Conservation (phyloP, 2,797 vertebrate species). For the Monodelphis domestica region DNA sequence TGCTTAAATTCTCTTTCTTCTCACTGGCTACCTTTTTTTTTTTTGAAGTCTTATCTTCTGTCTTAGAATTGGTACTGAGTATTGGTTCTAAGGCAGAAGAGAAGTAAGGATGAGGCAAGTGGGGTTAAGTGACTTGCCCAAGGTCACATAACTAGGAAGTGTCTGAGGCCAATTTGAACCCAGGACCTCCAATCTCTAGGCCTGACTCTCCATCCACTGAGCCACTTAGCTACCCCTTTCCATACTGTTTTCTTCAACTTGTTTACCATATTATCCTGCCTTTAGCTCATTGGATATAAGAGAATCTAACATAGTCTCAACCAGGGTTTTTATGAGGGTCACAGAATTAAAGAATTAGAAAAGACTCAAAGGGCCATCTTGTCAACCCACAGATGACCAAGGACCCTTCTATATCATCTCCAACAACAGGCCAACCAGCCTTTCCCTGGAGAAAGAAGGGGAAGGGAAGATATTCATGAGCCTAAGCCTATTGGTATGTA, state of each 20-base stretch:
- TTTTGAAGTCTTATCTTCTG: too few relatives aligned
- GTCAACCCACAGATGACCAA: not conserved
- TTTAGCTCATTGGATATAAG: not conserved
- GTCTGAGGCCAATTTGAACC: too few relatives aligned
- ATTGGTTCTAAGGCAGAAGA: too few relatives aligned
- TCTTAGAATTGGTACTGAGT: too few relatives aligned
- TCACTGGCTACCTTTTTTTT: not conserved
- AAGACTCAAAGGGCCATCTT: not conserved
- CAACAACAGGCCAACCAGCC: not conserved
- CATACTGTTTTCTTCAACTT: not conserved
- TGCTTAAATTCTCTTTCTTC: not conserved
- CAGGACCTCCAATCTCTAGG: too few relatives aligned
- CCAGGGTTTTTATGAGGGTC: not conserved
- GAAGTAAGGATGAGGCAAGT: too few relatives aligned
- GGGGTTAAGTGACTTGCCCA: too few relatives aligned
- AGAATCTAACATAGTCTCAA: not conserved
- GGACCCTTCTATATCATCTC: not conserved
- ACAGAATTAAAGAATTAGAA: not conserved
- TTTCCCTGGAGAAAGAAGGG: not conserved
- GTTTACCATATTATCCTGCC: not conserved
- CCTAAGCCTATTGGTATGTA: not conserved
- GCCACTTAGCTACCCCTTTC: too few relatives aligned
- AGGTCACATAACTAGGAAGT: too few relatives aligned
- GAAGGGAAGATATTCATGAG: not conserved
- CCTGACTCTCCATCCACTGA: too few relatives aligned